Percentiles rank a stretch among this genome's conserved stretches.
These are phyloP conservation scores for Cheirogaleus medius DNA, from an alignment of 2,113 vertebrate genomes.

Conservation along the genomic window DNA sequence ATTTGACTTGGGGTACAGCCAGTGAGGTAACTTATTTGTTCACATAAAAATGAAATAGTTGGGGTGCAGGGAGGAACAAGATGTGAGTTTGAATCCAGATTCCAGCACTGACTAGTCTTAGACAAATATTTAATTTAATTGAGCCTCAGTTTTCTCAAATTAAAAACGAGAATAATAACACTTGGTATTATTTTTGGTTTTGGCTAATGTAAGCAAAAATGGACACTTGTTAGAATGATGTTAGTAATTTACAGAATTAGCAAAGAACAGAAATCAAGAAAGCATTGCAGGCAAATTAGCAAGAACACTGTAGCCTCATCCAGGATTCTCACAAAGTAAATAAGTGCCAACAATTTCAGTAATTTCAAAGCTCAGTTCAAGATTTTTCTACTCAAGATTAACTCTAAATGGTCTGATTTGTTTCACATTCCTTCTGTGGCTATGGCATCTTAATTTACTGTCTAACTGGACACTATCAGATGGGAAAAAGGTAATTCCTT, in stretches of 20 bases:
- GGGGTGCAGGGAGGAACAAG: rapidly evolving
- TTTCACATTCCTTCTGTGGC: neutral
- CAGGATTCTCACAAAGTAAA: neutral
- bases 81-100: neutral
- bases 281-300: neutral
- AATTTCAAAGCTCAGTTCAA: neutral
- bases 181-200: neutral
- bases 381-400: neutral
- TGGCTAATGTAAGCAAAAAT: neutral
- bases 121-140: neutral
- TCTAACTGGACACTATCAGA: neutral
- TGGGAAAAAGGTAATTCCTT: neutral
- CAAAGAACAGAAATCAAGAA: neutral
- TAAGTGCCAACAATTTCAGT: neutral
- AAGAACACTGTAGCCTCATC: neutral
- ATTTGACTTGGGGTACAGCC: neutral
- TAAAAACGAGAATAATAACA: neutral
- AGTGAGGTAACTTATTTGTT: neutral
- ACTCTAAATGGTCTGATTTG: neutral
- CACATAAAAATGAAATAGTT: neutral
- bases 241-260: neutral
- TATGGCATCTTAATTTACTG: neutral
- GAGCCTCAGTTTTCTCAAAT: neutral
- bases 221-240: neutral
- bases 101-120: neutral